Evolutionary conservation across 2,888 invertebrate genomes (phyloP), one percentile per base, ranked within the genome.

Genomic region (Drosophila testacea): DNA sequence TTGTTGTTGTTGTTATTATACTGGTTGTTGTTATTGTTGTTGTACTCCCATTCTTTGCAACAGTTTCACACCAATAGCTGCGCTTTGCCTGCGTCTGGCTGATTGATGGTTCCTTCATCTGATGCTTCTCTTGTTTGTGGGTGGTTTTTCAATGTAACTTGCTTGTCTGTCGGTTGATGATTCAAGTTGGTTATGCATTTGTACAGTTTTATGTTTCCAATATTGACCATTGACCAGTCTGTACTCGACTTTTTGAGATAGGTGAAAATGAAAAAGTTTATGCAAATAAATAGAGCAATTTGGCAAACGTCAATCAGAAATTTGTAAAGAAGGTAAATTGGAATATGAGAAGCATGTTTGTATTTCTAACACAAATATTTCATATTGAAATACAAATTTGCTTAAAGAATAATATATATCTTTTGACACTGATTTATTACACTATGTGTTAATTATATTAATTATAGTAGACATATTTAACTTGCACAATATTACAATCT

Each of bases 31-130:
- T 34, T 38, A 16, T 28, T 51, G 41, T 16, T 42, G 48, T 10
- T 48, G 47, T 57, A 46, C 4, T 16, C 60, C n/a, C 22, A 32
- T 61, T 22, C 62, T 69, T 71, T 55, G 69, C 51, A 78, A 76
- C 65, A 69, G 81, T 86, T 88, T 79, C 77, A 79, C 76, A 85
- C 87, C 83, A 85, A 85, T 79, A 75, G 75, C 70, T 77, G 70
- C 62, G 66, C 55, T 77, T 72, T 71, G 71, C 74, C 80, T 77
- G 79, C 61, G 63, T 80, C 80, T 83, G 84, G 84, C 78, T 87
- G 83, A 83, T 83, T 83, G 83, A 83, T 83, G 87, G 87, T 78
- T 68, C 69, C 76, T 68, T 67, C 73, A 81, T 79, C 73, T 83
- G 83, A 77, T 68, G 68, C 68, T 68, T 16, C 55, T 56, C 64